These are phyloP conservation scores for Hydrocynus forskahlii DNA, from an alignment of 2,797 vertebrate species.

Conservation along the genomic window DNA sequence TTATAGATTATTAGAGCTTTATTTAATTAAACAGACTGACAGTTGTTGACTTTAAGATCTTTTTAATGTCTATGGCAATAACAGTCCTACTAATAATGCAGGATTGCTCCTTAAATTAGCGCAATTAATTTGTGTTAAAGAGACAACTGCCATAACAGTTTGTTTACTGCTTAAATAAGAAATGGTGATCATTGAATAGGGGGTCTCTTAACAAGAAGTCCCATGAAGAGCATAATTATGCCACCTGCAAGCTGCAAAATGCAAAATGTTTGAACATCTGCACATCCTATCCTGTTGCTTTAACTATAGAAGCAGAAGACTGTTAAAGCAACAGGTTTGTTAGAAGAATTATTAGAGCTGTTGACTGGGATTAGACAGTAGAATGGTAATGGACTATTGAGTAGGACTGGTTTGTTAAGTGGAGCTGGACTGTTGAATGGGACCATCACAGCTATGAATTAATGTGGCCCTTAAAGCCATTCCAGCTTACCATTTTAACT, in stretches of 20 bases:
- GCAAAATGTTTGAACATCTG: conserved; percentile 45
- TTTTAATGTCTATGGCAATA: no score
- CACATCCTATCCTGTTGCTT: conserved; percentile 10
- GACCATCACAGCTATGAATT: neutral
- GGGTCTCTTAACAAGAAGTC: neutral
- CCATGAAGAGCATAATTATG: conserved; percentile 32
- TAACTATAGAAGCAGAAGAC: conserved; percentile 32
- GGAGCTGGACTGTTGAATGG: neutral
- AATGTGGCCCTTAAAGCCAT: neutral
- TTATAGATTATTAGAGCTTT: neutral
- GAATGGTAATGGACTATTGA: no score
- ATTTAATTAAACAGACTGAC: no score
- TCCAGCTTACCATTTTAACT: no score
- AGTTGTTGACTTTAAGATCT: no score
- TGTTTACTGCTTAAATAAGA: conserved; percentile 36
- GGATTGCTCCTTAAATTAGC: neutral
- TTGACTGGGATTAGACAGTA: neutral
- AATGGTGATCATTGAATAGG: conserved; percentile 29
- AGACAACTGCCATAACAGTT: neutral
- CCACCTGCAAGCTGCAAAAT: conserved; percentile 42
- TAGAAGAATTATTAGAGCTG: neutral
- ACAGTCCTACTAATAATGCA: no score
- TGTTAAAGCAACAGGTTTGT: neutral
- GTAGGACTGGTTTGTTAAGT: neutral
- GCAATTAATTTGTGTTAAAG: neutral